Percentiles rank a stretch among this genome's conserved stretches.
Evolutionary conservation across 2,797 vertebrate genomes (phyloP).

Genomic region (Cebuella pygmaea): DNA sequence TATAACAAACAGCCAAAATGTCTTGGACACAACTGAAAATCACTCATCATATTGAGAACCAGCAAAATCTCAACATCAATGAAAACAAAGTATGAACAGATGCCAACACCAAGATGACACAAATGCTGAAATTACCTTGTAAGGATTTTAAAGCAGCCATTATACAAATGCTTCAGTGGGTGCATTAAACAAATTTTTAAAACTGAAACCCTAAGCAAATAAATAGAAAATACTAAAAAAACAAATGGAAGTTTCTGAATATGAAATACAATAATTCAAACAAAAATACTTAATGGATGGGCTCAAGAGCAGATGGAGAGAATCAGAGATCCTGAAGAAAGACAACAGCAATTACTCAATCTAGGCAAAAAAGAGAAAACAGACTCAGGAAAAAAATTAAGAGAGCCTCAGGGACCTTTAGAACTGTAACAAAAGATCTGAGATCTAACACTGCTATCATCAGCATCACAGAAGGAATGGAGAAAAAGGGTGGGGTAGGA

Average conservation of each 20-base stretch:
- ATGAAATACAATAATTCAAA: neutral
- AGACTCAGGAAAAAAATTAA: neutral
- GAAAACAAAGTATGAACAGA: neutral
- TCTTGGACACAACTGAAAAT: neutral
- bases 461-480: neutral
- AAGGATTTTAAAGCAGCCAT: neutral
- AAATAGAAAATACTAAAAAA: neutral
- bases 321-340: neutral
- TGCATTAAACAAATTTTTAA: neutral
- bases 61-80: neutral
- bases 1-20: neutral
- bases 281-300: neutral
- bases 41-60: neutral
- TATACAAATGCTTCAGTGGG: neutral
- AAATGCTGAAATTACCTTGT: neutral
- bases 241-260: neutral
- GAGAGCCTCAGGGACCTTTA: neutral
- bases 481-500: neutral
- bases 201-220: neutral
- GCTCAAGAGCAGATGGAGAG: neutral
- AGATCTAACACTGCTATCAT: neutral
- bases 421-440: neutral
- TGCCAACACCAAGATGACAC: neutral
- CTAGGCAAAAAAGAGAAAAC: neutral
- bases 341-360: neutral